Conservation (phyloP, 92 coral and sea anemone genomes). For the Pocillopora meandrina region DNA sequence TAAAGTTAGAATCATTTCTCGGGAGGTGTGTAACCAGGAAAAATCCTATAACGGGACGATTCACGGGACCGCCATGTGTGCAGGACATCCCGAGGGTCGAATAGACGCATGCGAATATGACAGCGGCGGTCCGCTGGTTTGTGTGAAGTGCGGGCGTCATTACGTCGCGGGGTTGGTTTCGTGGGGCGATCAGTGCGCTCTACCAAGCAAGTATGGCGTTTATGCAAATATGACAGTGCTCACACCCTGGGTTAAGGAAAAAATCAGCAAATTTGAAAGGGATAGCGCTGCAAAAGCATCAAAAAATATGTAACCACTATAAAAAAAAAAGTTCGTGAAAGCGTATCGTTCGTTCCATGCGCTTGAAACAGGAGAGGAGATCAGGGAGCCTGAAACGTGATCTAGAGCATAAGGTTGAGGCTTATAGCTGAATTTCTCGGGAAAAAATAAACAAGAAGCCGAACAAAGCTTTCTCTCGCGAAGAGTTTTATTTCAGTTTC, state of each 20-base stretch:
- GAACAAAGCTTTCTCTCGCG: too few relatives aligned
- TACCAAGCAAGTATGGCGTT: conserved; percentile 81
- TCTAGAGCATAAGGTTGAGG: too few relatives aligned
- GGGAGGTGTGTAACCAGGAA: conserved; percentile 66
- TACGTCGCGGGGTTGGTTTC: conserved; percentile 80
- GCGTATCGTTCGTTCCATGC: too few relatives aligned
- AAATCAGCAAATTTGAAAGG: conserved; percentile 35
- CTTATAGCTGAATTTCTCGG: too few relatives aligned
- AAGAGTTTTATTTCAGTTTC: too few relatives aligned
- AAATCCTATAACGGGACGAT: conserved; percentile 85
- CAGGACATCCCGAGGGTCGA: conserved; percentile 75
- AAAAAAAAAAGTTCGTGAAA: too few relatives aligned
- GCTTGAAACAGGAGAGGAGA: too few relatives aligned
- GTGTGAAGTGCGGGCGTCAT: conserved; percentile 74
- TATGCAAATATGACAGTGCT: conserved; percentile 81
- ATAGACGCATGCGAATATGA: conserved; percentile 87
- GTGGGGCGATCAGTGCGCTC: conserved; percentile 88
- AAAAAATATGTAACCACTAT: not conserved
- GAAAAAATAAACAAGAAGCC: too few relatives aligned
- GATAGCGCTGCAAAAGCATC: not conserved
- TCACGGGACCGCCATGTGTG: conserved; percentile 83
- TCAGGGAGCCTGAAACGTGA: too few relatives aligned
- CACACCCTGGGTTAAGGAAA: conserved; percentile 71
- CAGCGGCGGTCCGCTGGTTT: conserved; percentile 89
- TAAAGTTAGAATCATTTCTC: conserved; percentile 72